These are phyloP conservation scores for Squalus acanthias DNA, from an alignment of 2,797 vertebrate genomes.

Conservation along the genomic window DNA sequence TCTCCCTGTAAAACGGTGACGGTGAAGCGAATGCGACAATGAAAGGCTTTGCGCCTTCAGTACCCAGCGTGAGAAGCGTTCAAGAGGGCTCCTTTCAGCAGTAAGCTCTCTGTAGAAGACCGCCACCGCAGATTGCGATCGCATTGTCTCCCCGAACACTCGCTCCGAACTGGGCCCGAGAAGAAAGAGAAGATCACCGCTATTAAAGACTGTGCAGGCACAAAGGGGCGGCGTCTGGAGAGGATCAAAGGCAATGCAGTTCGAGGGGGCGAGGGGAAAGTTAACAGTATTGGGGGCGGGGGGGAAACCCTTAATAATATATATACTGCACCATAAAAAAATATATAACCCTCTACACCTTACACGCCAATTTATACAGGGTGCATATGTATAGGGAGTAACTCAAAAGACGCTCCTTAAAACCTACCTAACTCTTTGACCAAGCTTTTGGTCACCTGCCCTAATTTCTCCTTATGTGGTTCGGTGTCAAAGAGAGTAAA, in stretches of 20 bases:
- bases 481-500: too few species aligned
- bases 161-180: too few species aligned
- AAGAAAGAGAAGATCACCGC: background rate
- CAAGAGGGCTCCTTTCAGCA: background rate
- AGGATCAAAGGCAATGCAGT: background rate
- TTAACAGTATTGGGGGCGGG: background rate
- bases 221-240: background rate
- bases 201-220: background rate
- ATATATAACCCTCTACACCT: background rate
- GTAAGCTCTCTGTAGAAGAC: background rate
- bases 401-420: background rate
- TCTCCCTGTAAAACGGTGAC: background rate
- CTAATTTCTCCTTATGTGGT: too few species aligned
- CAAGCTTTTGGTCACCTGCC: too few species aligned
- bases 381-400: background rate
- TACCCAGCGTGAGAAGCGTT: background rate
- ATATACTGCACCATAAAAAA: background rate
- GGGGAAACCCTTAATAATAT: too few species aligned
- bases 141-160: background rate
- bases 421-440: too few species aligned
- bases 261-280: background rate
- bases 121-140: background rate
- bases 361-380: background rate
- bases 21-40: background rate
- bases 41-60: slow-evolving; percentile 20